Percentiles rank a stretch among this genome's conserved stretches.
phyloP scores from a whole-genome alignment of 2,113 vertebrate genomes.

The Oncorhynchus mykiss region DNA sequence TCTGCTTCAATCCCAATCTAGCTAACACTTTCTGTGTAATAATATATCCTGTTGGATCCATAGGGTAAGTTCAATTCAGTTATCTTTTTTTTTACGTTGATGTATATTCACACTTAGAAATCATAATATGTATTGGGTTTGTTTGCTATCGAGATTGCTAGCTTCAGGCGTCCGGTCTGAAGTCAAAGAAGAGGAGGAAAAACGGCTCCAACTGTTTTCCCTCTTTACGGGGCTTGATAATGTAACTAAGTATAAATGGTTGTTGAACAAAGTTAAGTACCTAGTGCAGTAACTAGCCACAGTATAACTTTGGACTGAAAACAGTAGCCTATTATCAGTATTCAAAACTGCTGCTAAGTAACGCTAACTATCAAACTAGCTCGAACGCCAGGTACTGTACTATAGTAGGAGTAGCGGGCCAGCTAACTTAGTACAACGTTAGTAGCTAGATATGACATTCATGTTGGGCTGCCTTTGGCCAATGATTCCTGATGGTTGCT shows the following conservation, averaged over 20 bases:
- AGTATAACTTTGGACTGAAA: too few relatives aligned
- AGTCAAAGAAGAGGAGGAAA: neutral
- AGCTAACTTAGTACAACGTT: too few relatives aligned
- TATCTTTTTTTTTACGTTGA: neutral
- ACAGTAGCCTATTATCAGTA: too few relatives aligned
- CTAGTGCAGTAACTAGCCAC: too few relatives aligned
- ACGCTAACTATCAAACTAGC: too few relatives aligned
- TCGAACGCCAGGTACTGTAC: too few relatives aligned
- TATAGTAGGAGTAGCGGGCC: too few relatives aligned
- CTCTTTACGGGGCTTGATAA: neutral
- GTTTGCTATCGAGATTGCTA: neutral
- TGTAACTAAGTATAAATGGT: neutral
- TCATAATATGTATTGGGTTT: neutral
- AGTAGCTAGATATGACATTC: too few relatives aligned
- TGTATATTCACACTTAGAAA: neutral
- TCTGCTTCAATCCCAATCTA: constrained; percentile 3
- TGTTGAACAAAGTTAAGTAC: neutral
- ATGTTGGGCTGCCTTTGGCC: too few relatives aligned
- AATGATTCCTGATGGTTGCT: too few relatives aligned
- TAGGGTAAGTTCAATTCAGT: constrained; percentile 40
- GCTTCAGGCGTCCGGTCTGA: neutral
- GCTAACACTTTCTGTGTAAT: constrained; percentile 23
- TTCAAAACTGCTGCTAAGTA: too few relatives aligned
- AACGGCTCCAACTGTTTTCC: neutral
- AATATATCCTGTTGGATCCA: neutral